phyloP scores from a whole-genome alignment of 1,140 invertebrate genomes.

The Planococcus citri region DNA sequence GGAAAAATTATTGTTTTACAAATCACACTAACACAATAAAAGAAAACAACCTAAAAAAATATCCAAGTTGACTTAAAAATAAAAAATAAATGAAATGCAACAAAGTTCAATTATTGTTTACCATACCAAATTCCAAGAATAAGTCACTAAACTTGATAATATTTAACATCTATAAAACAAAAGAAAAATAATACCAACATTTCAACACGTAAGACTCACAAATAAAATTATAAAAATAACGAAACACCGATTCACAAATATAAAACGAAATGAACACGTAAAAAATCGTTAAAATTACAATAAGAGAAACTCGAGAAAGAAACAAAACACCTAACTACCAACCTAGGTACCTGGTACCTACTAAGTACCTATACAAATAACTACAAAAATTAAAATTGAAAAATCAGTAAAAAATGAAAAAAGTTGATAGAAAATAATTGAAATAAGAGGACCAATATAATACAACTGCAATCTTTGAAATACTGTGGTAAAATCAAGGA shows the following conservation, averaged over 20 bases:
- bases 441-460: neutral
- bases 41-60: neutral
- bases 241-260: neutral
- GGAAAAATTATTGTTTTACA: neutral
- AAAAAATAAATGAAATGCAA: too few relatives aligned
- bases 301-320: neutral
- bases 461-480: neutral
- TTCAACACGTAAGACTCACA: neutral
- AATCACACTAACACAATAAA: neutral
- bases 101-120: too few relatives aligned
- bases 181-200: neutral
- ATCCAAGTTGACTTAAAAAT: too few relatives aligned
- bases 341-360: too few relatives aligned
- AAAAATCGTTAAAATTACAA: neutral
- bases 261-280: constrained; percentile 3
- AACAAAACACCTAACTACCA: too few relatives aligned
- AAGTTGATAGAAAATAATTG: neutral
- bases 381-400: neutral
- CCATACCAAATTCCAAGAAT: neutral
- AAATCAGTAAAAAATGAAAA: neutral
- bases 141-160: neutral
- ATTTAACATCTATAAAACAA: neutral
- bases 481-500: neutral
- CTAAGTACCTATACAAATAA: too few relatives aligned
- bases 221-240: neutral